phyloP scores from a whole-genome alignment of 2,113 vertebrate genomes.

The Phaethon lepturus region DNA sequence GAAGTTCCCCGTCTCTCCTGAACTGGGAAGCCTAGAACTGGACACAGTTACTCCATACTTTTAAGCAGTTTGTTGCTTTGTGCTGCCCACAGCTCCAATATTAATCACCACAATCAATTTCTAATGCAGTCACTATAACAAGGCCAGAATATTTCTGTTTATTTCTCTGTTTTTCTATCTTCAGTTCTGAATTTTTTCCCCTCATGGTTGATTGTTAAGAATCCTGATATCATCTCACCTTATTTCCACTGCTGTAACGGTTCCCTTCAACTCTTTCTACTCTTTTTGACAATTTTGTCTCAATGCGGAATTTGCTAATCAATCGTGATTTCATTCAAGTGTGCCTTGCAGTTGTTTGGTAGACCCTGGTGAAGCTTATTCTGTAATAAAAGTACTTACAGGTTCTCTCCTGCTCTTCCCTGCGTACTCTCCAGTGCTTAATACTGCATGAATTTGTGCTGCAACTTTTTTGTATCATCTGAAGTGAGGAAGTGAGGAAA shows the following conservation, averaged over 20 bases:
- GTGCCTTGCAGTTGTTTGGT: background rate
- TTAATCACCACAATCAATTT: background rate
- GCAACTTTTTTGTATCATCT: background rate
- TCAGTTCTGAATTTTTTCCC: background rate
- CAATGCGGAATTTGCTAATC: background rate
- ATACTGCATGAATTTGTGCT: background rate
- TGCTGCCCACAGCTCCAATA: background rate
- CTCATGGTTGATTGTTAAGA: rapidly evolving
- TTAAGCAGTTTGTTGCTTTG: background rate
- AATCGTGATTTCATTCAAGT: background rate
- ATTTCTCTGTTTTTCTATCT: background rate
- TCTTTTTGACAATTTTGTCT: background rate
- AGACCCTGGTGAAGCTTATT: background rate
- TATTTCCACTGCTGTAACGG: background rate
- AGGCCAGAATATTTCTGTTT: background rate
- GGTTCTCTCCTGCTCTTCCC: background rate
- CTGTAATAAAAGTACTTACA: background rate
- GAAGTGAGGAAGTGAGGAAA: background rate
- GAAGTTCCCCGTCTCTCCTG: too few species aligned
- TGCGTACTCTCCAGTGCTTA: background rate
- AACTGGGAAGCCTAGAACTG: too few species aligned
- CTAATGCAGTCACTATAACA: background rate
- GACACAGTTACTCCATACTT: too few species aligned
- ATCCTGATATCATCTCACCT: background rate
- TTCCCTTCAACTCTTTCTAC: background rate